phyloP scores from a whole-genome alignment of 1,140 invertebrate genomes.

The Drosophila guanche region DNA sequence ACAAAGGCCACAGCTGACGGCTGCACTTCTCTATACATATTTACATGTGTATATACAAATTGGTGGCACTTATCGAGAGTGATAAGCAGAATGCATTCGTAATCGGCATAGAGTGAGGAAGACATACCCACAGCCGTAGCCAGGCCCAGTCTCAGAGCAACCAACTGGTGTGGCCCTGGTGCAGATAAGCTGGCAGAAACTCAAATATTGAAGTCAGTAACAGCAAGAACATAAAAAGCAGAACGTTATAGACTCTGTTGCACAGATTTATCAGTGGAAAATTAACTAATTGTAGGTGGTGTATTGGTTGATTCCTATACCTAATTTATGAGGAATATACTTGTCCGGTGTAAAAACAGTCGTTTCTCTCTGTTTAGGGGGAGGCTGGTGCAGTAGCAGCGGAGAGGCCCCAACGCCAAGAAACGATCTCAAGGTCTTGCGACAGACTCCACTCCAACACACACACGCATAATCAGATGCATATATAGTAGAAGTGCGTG shows the following conservation, averaged over 20 bases:
- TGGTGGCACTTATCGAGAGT: constrained; percentile 48
- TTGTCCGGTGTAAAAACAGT: constrained; percentile 23
- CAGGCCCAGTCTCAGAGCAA: constrained; percentile 4
- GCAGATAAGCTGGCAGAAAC: constrained; percentile 29
- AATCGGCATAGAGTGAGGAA: constrained; percentile 20
- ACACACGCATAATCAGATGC: no score
- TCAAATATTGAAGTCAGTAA: constrained; percentile 19
- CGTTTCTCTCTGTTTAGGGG: constrained; percentile 7
- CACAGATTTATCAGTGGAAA: no score
- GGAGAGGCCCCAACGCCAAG: constrained; percentile 29
- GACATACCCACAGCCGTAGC: constrained; percentile 10
- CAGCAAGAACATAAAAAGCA: neutral
- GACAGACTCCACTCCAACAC: constrained; percentile 40
- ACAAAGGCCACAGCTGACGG: constrained; percentile 52
- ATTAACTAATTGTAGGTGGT: no score
- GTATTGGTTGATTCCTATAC: no score
- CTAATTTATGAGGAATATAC: neutral
- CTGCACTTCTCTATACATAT: constrained; percentile 19
- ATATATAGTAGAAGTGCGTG: neutral
- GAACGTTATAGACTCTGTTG: neutral
- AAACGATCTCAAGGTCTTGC: constrained; percentile 63
- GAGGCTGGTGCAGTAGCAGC: constrained; percentile 37
- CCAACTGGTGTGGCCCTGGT: constrained; percentile 34
- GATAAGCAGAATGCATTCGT: constrained; percentile 55
- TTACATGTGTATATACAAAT: constrained; percentile 21